Evolutionary conservation across 2,888 invertebrate species (phyloP), one percentile per base, ranked within the genome.

Genomic region (Trissolcus japonicus): DNA sequence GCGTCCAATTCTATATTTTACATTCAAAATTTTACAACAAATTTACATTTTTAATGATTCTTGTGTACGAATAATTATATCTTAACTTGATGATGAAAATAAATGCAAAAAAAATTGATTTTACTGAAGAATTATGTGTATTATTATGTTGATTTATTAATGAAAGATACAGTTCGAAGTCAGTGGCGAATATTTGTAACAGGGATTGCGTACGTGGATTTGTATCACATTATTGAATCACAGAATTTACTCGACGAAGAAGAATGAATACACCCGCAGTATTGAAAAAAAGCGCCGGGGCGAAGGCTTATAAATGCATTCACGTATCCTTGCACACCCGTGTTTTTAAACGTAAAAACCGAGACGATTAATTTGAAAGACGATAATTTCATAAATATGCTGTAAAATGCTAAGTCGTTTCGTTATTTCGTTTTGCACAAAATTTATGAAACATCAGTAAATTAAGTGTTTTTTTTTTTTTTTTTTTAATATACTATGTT

Each of bases 151-250:
- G n/a, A n/a, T n/a, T n/a, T n/a, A n/a, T n/a, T n/a, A n/a, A n/a
- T n/a, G n/a, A n/a, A n/a, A n/a, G n/a, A n/a, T n/a, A n/a, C n/a
- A n/a, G 19, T 19, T 19, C 19, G 19, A 19, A 19, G 2, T 2
- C 19, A 1, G 2, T 19, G 19, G 2, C 19, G 19, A 19, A 19
- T 2, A 19, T 19, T 19, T 19, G 19, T 19, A 19, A 55, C 40
- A 16, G 14, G 6, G 4, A 41, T 43, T 35, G 40, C 56, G 19
- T n/a, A 19, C n/a, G 40, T 21, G 35, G 19, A 54, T 54, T 54
- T 54, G 54, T 63, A 54, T 63, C 46, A 61, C 51, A 61, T 61
- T 50, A 61, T 61, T 14, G 61, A 50, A 61, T 51, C 40, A 35
- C n/a, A 25, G 16, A 59, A 61, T 35, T 61, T 61, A 19, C 9